Evolutionary conservation across 2,797 vertebrate genomes (phyloP), one percentile per base, ranked within the genome.

Genomic region (Neosilurus mollespiculum): DNA sequence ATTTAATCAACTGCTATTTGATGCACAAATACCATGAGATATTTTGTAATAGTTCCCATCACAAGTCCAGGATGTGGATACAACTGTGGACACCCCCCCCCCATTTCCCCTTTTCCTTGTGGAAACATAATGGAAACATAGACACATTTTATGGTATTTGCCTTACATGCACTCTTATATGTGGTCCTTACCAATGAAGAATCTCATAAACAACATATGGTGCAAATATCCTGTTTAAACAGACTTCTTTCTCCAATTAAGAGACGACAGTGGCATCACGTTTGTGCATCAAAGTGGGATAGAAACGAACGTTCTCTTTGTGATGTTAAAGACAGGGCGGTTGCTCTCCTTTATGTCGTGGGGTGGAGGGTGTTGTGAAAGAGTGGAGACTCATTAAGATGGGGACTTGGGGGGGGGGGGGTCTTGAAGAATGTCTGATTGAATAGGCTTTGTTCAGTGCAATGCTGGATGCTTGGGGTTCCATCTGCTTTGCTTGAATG

Each of bases 281-380:
- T 78, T 71, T 83, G 61, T 84, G 78, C 81, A 86, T 91, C 86
- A 88, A 87, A 78, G 56, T 49, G 16, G 66, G 77, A 71, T 71
- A 84, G 77, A 73, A 85, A 86, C 85, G 86, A 87, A 86, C 86
- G 78, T 86, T 84, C 67, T 85, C 85, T 93, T 94, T 94, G 93
- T 94, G 86, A 94, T 94, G 94, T 87, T 91, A 94, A 93, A 91
- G 83, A 83, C 88, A 84, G 84, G 92, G 91, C 90, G 91, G 92
- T 90, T 91, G 90, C 85, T 90, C 90, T 88, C 90, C 87, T 93
- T 84, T 87, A 62, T 83, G 71, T 79, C 56, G 71, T 22, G 18
- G 69, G 78, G 30, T 66, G 83, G 64, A 83, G 83, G 87, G 53
- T 16, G 56, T 58, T 81, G 85, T 83, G 81, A 86, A 88, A 87